phyloP scores from a whole-genome alignment of 2,888 invertebrate species.

The Tortrix viridana region DNA sequence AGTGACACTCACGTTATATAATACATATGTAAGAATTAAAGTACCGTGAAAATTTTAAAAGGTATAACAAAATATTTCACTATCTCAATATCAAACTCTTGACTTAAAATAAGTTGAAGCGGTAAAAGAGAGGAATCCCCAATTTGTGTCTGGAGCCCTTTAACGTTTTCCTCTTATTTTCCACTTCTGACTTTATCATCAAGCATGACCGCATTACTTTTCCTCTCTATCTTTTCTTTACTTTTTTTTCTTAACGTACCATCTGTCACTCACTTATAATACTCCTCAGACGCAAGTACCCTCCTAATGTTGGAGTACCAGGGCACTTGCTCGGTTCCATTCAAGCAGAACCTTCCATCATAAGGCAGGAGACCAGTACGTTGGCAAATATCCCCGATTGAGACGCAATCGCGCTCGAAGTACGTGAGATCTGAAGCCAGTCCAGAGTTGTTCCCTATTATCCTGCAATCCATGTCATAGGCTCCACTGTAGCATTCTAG shows the following conservation, averaged over 20 bases:
- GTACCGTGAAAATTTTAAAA: too few relatives aligned
- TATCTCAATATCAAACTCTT: too few relatives aligned
- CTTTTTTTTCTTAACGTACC: background rate
- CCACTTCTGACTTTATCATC: too few relatives aligned
- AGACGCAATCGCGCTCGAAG: conserved; percentile 78
- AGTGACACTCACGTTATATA: too few relatives aligned
- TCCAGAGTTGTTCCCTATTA: conserved; percentile 57
- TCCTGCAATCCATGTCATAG: conserved; percentile 82
- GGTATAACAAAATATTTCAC: too few relatives aligned
- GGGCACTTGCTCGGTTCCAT: conserved; percentile 60
- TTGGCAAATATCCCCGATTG: conserved; percentile 79
- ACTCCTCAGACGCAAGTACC: conserved; percentile 86
- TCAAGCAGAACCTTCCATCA: conserved; percentile 76
- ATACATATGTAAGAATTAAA: too few relatives aligned
- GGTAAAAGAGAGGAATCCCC: too few relatives aligned
- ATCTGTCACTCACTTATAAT: conserved; percentile 84
- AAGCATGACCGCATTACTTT: too few relatives aligned
- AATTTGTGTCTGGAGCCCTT: too few relatives aligned
- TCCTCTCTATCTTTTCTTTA: background rate
- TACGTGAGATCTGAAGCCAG: conserved; percentile 72
- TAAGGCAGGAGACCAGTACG: conserved; percentile 62
- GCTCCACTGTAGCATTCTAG: conserved; percentile 87
- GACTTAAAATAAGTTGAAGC: too few relatives aligned
- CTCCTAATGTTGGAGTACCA: conserved; percentile 83
- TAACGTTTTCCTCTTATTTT: too few relatives aligned